These are phyloP conservation scores for Dipus sagitta DNA, from an alignment of 2,797 vertebrate genomes.

Conservation along the genomic window DNA sequence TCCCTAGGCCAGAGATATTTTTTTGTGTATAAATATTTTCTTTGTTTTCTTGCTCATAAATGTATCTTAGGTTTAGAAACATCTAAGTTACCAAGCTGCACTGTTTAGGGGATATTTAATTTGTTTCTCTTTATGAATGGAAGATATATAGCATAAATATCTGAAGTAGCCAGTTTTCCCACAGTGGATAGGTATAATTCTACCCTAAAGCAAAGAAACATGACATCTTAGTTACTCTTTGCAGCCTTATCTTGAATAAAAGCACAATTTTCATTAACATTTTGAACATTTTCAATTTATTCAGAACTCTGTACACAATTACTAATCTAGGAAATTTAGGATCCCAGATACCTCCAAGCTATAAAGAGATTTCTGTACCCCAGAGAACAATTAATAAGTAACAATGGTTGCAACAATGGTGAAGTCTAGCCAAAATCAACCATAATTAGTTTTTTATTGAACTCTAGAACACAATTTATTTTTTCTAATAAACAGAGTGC, in stretches of 20 bases:
- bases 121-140: conserved; percentile 44
- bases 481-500: conserved; percentile 80
- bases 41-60: not conserved
- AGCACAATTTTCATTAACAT: conserved; percentile 52
- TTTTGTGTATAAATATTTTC: not conserved
- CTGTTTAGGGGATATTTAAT: not conserved
- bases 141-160: conserved; percentile 3
- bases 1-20: not conserved
- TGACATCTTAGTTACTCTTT: conserved; percentile 54
- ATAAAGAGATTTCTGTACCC: conserved; percentile 46
- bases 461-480: conserved; percentile 77
- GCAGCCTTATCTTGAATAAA: conserved; percentile 44
- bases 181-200: conserved; percentile 30
- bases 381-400: conserved; percentile 68
- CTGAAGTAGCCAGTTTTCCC: conserved; percentile 30
- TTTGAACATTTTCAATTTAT: conserved; percentile 52
- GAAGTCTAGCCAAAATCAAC: conserved; percentile 61
- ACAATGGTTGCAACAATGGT: conserved; percentile 57
- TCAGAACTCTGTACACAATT: conserved; percentile 13
- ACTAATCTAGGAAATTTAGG: conserved; percentile 54
- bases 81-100: not conserved
- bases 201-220: conserved; percentile 58
- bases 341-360: not conserved
- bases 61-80: conserved; percentile 11
- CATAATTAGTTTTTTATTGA: conserved; percentile 81